These are phyloP conservation scores for Coranthus polyacanthus DNA, from an alignment of 2,797 vertebrate genomes.

Conservation along the genomic window DNA sequence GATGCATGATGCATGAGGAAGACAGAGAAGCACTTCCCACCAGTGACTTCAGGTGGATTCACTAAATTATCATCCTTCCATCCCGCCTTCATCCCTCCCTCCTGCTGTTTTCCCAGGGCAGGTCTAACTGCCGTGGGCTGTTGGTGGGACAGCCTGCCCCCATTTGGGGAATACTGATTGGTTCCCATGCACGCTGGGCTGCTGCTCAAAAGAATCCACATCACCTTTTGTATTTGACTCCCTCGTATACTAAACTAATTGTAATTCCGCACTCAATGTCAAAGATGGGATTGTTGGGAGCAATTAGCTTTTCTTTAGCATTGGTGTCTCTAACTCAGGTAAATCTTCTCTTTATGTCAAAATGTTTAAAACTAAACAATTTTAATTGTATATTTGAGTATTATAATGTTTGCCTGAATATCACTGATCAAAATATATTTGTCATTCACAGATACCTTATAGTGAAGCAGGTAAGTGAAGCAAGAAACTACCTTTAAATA, in stretches of 20 bases:
- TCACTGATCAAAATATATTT: constrained; percentile 25
- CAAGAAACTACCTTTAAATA: neutral
- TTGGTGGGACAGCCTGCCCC: constrained; percentile 68
- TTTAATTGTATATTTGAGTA: neutral
- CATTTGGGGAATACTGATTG: constrained; percentile 81
- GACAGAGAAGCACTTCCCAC: constrained; percentile 12
- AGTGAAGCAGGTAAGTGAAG: constrained; percentile 78
- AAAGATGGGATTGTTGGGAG: constrained; percentile 84
- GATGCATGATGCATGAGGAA: neutral
- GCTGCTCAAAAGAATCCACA: constrained; percentile 82
- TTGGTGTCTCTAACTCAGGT: constrained; percentile 82
- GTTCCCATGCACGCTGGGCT: constrained; percentile 62
- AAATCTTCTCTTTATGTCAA: constrained; percentile 38
- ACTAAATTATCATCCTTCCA: constrained; percentile 32
- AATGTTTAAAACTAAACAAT: neutral
- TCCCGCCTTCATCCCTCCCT: constrained; percentile 46
- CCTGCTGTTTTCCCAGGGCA: constrained; percentile 59
- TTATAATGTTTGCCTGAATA: neutral
- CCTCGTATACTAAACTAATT: constrained; percentile 80
- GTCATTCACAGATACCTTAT: constrained; percentile 76
- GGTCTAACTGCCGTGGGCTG: constrained; percentile 64
- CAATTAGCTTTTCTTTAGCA: constrained; percentile 78
- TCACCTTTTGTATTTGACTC: constrained; percentile 79
- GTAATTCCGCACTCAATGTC: constrained; percentile 73
- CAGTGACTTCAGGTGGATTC: constrained; percentile 29